A percentile compares a stretch with the other conserved stretches of the same genome.
These are phyloP conservation scores for Triplophysa yarkandensis DNA, from an alignment of 2,797 vertebrate species.

Conservation along the genomic window DNA sequence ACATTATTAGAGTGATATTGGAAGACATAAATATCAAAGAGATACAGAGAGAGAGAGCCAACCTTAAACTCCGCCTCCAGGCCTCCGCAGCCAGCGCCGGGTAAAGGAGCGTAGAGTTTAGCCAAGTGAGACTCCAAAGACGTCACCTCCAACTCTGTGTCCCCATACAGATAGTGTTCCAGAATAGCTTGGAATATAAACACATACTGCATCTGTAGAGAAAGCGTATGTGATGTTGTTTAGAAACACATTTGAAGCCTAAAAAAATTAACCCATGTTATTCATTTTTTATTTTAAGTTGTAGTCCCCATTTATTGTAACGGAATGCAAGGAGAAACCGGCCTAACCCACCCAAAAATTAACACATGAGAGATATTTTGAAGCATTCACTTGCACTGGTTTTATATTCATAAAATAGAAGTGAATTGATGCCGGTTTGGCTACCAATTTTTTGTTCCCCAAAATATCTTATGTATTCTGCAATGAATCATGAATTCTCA, in stretches of 20 bases:
- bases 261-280: no score
- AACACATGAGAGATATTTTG: no score
- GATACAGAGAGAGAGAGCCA: neutral
- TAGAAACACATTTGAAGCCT: neutral
- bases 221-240: no score
- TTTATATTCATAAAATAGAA: no score
- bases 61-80: constrained; percentile 97
- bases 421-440: no score
- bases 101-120: constrained; percentile 92
- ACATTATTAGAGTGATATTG: neutral
- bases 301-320: no score
- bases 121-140: constrained; percentile 93
- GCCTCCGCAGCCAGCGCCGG: constrained; percentile 89
- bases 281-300: neutral
- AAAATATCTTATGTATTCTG: no score
- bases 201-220: constrained; percentile 94
- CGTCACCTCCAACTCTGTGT: constrained; percentile 97
- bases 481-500: no score
- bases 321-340: neutral
- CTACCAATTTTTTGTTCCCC: no score
- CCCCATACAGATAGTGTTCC: constrained; percentile 95
- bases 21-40: neutral
- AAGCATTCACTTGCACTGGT: no score
- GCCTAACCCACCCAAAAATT: no score
- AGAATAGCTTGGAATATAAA: constrained; percentile 98